Conservation (phyloP, 1,140 invertebrate species). For the Drosophila micromelanica region DNA sequence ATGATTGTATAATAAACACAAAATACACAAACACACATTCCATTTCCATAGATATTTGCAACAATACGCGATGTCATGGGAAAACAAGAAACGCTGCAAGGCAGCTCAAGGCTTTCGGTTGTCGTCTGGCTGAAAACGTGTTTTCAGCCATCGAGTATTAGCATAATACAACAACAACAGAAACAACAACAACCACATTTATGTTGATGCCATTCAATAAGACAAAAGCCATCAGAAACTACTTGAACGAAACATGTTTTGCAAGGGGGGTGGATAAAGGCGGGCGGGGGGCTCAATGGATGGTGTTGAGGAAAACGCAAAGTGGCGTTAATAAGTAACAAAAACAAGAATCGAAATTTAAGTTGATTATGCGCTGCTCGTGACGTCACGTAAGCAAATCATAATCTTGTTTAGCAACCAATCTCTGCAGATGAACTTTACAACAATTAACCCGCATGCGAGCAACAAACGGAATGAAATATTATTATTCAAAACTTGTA, state of each 20-base stretch:
- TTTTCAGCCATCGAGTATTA: conserved; percentile 35
- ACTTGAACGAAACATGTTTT: conserved; percentile 44
- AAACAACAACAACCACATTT: conserved; percentile 7
- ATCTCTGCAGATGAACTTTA: conserved; percentile 10
- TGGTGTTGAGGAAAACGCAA: not conserved
- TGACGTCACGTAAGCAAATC: conserved; percentile 23
- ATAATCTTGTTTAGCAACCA: conserved; percentile 1
- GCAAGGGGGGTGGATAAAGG: not conserved
- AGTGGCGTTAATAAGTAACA: conserved; percentile 5
- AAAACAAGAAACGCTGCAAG: conserved; percentile 51
- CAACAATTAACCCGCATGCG: conserved; percentile 30
- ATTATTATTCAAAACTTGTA: conserved; percentile 2
- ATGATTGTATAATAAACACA: conserved; percentile 32
- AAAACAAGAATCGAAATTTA: conserved; percentile 2
- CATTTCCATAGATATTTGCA: conserved; percentile 37
- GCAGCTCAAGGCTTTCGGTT: conserved; percentile 41
- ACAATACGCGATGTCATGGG: conserved; percentile 41
- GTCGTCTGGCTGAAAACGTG: conserved; percentile 34
- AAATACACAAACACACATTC: conserved; percentile 1
- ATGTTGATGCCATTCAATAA: conserved; percentile 45
- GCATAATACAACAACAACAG: conserved; percentile 31
- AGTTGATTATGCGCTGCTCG: not conserved
- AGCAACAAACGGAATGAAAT: not conserved
- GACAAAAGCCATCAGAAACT: conserved; percentile 53
- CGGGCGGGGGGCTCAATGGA: too few species aligned